Percentiles rank a stretch among this genome's conserved stretches.
These are phyloP conservation scores for Batillaria attramentaria DNA, from an alignment of 1,140 invertebrate species.

Conservation along the genomic window DNA sequence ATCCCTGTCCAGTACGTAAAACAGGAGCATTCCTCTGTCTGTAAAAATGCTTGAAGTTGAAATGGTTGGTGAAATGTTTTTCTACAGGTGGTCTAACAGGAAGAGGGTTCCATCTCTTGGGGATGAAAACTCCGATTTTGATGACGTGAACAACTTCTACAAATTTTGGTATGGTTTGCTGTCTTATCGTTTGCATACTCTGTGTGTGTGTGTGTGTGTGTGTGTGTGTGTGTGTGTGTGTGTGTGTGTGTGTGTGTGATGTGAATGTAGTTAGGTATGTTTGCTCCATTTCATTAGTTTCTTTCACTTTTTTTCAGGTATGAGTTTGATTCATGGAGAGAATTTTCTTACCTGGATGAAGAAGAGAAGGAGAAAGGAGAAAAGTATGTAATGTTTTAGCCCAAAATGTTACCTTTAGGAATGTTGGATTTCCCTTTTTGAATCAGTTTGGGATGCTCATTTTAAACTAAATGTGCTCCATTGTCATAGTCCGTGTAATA, in stretches of 20 bases:
- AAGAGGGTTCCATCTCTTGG: conserved; percentile 90
- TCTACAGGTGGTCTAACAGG: conserved; percentile 90
- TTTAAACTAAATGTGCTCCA: too few species aligned
- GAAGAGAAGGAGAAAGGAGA: not conserved
- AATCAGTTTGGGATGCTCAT: too few species aligned
- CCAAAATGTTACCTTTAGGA: too few species aligned
- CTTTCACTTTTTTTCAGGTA: not conserved
- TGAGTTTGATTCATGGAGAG: not conserved
- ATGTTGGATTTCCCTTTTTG: too few species aligned
- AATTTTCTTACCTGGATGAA: not conserved
- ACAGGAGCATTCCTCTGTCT: not conserved
- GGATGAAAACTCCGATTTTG: conserved; percentile 76
- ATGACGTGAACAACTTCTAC: conserved; percentile 76
- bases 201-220: conserved; percentile 12
- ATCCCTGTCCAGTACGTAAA: not conserved
- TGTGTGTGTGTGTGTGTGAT: not conserved
- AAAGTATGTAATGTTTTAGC: not conserved
- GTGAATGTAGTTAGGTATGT: too few species aligned
- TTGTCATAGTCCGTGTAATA: too few species aligned
- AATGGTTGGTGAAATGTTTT: too few species aligned
- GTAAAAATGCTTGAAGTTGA: too few species aligned
- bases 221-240: conserved; percentile 15
- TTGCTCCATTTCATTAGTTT: not conserved
- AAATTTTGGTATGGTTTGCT: conserved; percentile 77
- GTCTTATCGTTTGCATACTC: too few species aligned